Evolutionary conservation across 2,888 invertebrate species (phyloP).

Genomic region (Philereme transversata): DNA sequence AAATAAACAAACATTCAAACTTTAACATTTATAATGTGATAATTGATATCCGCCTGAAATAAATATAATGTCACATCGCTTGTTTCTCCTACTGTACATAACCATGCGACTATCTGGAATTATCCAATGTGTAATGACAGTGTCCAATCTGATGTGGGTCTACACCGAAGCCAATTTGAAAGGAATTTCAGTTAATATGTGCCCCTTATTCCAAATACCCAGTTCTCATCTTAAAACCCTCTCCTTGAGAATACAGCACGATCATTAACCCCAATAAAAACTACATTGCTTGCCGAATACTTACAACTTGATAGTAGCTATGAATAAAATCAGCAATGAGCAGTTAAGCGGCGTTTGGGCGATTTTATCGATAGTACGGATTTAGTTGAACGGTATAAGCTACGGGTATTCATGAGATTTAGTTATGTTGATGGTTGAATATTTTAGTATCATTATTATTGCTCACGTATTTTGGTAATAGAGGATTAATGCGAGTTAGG

Average conservation of each 20-base stretch:
- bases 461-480: slow-evolving; percentile 31
- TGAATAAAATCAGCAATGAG: slow-evolving; percentile 35
- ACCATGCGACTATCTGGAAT: slow-evolving; percentile 59
- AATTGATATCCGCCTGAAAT: too few relatives aligned
- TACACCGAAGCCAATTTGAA: slow-evolving; percentile 63
- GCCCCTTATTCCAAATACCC: slow-evolving; percentile 60
- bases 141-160: slow-evolving; percentile 75
- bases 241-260: slow-evolving; percentile 28
- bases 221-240: slow-evolving; percentile 45
- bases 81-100: slow-evolving; percentile 39
- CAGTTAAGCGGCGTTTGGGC: slow-evolving; percentile 5
- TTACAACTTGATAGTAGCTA: background rate
- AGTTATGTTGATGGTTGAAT: slow-evolving; percentile 36
- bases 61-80: background rate
- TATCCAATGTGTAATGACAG: slow-evolving; percentile 74
- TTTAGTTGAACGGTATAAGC: slow-evolving; percentile 38
- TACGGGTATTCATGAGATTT: slow-evolving; percentile 30
- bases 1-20: too few relatives aligned
- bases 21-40: too few relatives aligned
- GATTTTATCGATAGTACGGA: slow-evolving; percentile 11
- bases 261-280: slow-evolving; percentile 11
- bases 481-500: slow-evolving; percentile 2
- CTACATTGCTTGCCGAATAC: slow-evolving; percentile 35
- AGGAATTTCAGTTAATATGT: slow-evolving; percentile 72
- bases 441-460: slow-evolving; percentile 32